Conservation (phyloP, 2,797 vertebrate genomes). For the Novumbra hubbsi region DNA sequence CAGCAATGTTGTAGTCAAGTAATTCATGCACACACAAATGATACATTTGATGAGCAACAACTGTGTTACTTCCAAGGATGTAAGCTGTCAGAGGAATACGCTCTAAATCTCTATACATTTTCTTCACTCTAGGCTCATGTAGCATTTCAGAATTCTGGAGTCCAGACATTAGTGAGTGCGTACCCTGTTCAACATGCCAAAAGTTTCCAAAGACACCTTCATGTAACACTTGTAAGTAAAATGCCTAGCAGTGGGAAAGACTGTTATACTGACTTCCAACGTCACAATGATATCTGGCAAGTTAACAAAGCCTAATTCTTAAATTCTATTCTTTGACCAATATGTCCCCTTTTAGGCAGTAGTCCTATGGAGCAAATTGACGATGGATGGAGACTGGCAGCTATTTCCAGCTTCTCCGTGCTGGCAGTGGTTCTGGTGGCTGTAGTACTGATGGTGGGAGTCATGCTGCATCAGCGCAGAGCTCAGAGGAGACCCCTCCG, state of each 20-base stretch:
- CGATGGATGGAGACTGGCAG: constrained; percentile 75
- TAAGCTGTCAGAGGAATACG: neutral
- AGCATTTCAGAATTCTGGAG: constrained; percentile 70
- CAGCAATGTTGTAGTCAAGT: neutral
- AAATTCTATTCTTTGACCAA: neutral
- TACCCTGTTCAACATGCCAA: constrained; percentile 71
- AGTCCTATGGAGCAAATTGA: constrained; percentile 53
- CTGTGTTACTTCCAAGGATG: neutral
- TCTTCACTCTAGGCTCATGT: constrained; percentile 58
- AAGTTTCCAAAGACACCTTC: constrained; percentile 78
- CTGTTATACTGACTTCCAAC: too few species aligned
- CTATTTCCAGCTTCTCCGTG: constrained; percentile 79
- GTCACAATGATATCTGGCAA: neutral
- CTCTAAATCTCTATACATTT: neutral
- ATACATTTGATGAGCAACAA: neutral
- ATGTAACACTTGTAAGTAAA: constrained; percentile 76
- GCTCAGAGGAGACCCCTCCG: constrained; percentile 73
- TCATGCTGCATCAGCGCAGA: constrained; percentile 76
- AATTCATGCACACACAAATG: neutral
- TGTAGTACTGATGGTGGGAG: constrained; percentile 72
- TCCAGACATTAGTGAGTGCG: constrained; percentile 64
- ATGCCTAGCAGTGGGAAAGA: too few species aligned
- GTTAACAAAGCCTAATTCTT: neutral
- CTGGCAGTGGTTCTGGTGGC: constrained; percentile 74
- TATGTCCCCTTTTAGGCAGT: constrained; percentile 48